Base-by-base conservation (phyloP, 2,797 vertebrate genomes). In the Chelon auratus region DNA sequence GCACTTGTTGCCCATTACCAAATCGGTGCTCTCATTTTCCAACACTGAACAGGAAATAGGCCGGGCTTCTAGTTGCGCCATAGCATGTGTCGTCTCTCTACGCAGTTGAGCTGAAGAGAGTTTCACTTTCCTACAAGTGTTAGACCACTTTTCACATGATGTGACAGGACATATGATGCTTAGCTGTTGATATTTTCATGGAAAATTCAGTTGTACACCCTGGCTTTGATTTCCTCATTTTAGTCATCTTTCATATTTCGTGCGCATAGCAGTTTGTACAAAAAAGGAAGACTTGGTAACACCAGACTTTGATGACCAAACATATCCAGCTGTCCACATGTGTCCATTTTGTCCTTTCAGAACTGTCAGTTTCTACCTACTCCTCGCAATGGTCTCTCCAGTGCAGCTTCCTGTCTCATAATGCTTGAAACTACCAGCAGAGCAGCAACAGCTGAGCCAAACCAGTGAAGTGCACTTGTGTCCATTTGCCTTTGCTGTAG, bases 1-100 rank as follows among this genome's bases (percentile, higher is more conserved):
- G 54, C 26, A 1, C 43, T 57, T 42, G 15, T 60, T 78, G 75
- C 78, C 83, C 61, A 77, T 82, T 64, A 82, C 78, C 57, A 61
- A 78, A 81, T 64, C 4, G 48, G 22, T 33, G 52, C 70, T 8
- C 79, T 84, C 68, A 81, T 81, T 87, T 92, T 90, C 88, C 87
- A 82, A 68, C 70, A 60, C 51, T 73, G 75, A 65, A 58, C 78
- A 89, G 91, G 91, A 92, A 92, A 81, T 40, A 75, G 48, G 39
- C 77, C 10, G 53, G 40, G 54, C 50, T 3, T 68, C 7, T 15
- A 51, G 47, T 81, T 88, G 60, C 37, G 53, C 72, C 63, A 80
- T 2, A 56, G 55, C 43, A 6, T 57, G 56, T 59, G 50, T 40
- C 24, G 57, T 17, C 2, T 5, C 62, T 65, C 53, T 68, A 26